A percentile compares a stretch with the other conserved stretches of the same genome.
Evolutionary conservation across 2,797 vertebrate genomes (phyloP).

Genomic region (Chloroceryle inda): DNA sequence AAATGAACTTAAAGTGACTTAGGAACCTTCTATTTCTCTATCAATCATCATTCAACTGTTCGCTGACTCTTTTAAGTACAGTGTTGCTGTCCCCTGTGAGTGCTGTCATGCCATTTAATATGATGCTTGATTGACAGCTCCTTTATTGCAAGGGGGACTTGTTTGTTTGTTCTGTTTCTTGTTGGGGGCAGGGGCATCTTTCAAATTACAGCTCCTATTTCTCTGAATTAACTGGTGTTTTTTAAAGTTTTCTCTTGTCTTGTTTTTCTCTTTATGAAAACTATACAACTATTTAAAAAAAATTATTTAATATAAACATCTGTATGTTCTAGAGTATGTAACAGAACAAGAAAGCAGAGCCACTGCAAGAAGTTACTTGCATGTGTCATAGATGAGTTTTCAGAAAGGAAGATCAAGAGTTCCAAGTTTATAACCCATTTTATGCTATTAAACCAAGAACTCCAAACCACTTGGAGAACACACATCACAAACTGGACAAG

Average conservation of each 20-base stretch:
- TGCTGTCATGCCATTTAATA: background rate
- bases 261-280: background rate
- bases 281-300: background rate
- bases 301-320: background rate
- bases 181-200: background rate
- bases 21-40: background rate
- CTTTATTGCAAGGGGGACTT: background rate
- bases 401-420: background rate
- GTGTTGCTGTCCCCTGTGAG: background rate
- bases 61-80: background rate
- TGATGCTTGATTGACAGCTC: background rate
- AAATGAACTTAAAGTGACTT: background rate
- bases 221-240: background rate
- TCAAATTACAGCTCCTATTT: background rate
- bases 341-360: background rate
- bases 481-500: background rate
- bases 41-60: background rate
- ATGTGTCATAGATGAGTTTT: background rate
- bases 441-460: background rate
- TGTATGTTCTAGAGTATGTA: background rate
- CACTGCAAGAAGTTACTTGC: background rate
- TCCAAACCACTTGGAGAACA: background rate
- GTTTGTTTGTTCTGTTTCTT: background rate
- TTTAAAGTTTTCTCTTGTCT: background rate
- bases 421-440: background rate